Conservation (phyloP, 2,113 vertebrate species). For the Rhinolophus sinicus region DNA sequence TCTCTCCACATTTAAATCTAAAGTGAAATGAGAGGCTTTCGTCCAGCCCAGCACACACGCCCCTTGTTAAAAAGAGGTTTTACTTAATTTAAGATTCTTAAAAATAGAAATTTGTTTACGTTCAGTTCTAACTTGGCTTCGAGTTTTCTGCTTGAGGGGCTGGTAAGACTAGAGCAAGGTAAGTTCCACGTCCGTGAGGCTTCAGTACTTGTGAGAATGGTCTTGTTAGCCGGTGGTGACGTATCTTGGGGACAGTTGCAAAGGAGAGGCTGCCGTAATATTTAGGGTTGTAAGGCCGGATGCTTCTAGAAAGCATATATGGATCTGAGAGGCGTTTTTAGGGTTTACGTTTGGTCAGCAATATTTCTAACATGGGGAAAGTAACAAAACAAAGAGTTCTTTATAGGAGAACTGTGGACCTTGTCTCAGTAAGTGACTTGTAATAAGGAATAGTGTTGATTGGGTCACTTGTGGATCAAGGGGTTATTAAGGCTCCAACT, state of each 20-base stretch:
- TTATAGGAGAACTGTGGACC: neutral
- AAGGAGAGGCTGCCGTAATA: neutral
- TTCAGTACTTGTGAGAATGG: neutral
- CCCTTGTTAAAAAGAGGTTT: neutral
- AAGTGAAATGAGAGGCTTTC: neutral
- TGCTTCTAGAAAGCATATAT: neutral
- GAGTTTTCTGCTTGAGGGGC: neutral
- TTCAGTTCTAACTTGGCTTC: neutral
- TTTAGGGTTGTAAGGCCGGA: neutral
- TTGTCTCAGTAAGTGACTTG: neutral
- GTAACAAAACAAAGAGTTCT: neutral
- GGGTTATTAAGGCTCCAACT: neutral
- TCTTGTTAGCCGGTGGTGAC: neutral
- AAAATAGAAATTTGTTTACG: constrained; percentile 29
- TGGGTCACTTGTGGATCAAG: neutral
- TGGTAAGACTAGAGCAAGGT: neutral
- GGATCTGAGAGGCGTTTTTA: neutral
- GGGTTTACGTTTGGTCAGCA: neutral
- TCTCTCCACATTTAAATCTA: constrained; percentile 32
- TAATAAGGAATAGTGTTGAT: neutral
- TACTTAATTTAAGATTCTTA: neutral
- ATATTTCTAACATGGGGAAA: neutral
- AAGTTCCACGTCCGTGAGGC: neutral
- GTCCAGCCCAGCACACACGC: neutral
- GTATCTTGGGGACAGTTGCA: accelerated